Evolutionary conservation across 2,113 vertebrate species (phyloP).

Genomic region (Baryphthengus martii): DNA sequence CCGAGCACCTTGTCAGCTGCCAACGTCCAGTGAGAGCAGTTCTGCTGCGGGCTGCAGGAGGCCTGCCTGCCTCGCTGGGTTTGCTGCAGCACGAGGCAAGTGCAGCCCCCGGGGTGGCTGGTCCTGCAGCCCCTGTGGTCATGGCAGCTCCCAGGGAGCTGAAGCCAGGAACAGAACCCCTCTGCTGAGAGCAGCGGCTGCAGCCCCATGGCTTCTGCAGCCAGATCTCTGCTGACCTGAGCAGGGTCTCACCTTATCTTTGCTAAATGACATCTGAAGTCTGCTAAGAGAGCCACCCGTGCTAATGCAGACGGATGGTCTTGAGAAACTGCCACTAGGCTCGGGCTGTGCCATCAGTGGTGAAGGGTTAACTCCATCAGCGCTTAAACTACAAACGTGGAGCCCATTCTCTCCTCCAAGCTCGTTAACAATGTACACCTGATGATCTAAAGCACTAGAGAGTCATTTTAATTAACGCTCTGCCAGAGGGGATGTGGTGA

Average conservation of each 20-base stretch:
- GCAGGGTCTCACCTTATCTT: neutral
- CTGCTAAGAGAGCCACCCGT: neutral
- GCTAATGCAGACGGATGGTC: neutral
- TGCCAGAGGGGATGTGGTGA: slow-evolving; percentile 59
- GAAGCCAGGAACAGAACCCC: accelerated
- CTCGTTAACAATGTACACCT: slow-evolving; percentile 59
- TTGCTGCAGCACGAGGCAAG: neutral
- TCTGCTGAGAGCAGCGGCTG: accelerated
- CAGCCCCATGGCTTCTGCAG: accelerated
- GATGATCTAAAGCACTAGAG: slow-evolving; percentile 62
- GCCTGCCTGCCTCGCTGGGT: too few species aligned
- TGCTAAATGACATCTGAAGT: neutral
- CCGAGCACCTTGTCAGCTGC: neutral
- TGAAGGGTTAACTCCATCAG: slow-evolving; percentile 54
- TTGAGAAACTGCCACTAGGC: neutral
- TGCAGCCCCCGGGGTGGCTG: accelerated
- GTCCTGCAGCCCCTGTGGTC: neutral
- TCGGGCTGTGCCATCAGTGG: neutral
- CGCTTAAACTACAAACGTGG: neutral
- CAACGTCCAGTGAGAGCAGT: neutral
- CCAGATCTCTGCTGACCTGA: neutral
- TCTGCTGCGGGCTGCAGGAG: accelerated
- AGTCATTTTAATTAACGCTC: slow-evolving; percentile 60
- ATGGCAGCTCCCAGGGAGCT: accelerated
- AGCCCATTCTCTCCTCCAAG: slow-evolving; percentile 30